Base-by-base conservation (phyloP, 1,140 invertebrate species). In the Battus philenor region DNA sequence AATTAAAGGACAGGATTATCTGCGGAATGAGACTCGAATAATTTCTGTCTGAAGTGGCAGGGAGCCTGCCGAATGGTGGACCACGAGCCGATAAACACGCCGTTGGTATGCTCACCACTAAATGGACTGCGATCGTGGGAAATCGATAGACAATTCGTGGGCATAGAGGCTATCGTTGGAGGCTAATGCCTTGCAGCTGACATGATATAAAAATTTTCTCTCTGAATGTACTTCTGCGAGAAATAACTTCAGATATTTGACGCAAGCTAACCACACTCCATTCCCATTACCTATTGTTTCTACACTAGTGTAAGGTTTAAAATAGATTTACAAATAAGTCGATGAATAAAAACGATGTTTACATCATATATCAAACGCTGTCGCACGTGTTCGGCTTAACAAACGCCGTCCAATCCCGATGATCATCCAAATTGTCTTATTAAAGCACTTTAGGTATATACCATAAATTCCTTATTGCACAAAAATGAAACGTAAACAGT, bases 301-400 rank as follows among this genome's bases (percentile, higher is more conserved):
- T n/a, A n/a, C n/a, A n/a, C n/a, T 8, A 29, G n/a, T 41, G 13
- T 1, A 2, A 7, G 1, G 7, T 27, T 41, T 15, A 15, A 27
- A 7, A 17, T 17, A 9, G 13, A 41, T 16, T 16, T 41, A 24
- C 24, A 15, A 6, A 41, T n/a, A 26, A 29, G 27, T 27, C 22
- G 16, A 41, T 41, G 15, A 41, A 41, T 41, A 41, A 41, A 29
- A 41, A 27, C 38, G 29, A 29, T 41, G 38, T 41, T 41, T 41
- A 41, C 38, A 29, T 41, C 38, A 41, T 41, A 41, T 41, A 41
- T 29, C 16, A 16, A 17, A 10, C 24, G 1, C n/a, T 17, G 38
- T 41, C 38, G 3, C 26, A 41, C 38, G 38, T 41, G 38, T 10
- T 27, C 38, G 15, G 29, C 20, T 41, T 41, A 41, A 41, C 38